These are phyloP conservation scores for Pseudorectes ferrugineus DNA, from an alignment of 2,113 vertebrate genomes.

Conservation along the genomic window DNA sequence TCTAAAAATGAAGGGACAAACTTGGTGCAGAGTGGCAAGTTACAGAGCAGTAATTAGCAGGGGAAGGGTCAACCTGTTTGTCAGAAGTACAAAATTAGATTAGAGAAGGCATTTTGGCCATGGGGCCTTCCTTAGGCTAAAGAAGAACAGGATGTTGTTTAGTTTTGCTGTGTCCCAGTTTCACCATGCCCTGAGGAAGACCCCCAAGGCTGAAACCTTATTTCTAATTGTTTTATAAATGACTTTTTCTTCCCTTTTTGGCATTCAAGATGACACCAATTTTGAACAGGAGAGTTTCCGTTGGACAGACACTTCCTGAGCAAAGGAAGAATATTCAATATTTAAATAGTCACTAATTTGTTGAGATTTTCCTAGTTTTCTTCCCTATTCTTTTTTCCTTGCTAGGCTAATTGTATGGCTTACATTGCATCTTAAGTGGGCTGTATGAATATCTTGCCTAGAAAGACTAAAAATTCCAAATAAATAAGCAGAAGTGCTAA, in stretches of 20 bases:
- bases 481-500: not conserved
- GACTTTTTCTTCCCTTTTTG: slow-evolving; percentile 55
- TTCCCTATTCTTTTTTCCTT: not conserved
- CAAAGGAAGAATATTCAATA: not conserved
- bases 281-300: not conserved
- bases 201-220: slow-evolving; percentile 53
- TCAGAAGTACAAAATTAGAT: slow-evolving; percentile 55
- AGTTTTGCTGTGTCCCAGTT: slow-evolving; percentile 61
- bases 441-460: not conserved
- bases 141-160: slow-evolving; percentile 65
- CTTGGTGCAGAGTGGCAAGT: not conserved
- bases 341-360: not conserved
- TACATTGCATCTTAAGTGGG: not conserved
- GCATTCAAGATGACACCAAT: slow-evolving; percentile 14
- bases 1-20: not conserved
- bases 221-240: slow-evolving; percentile 68
- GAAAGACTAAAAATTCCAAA: not conserved
- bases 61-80: slow-evolving; percentile 52
- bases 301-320: not conserved
- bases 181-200: slow-evolving; percentile 65
- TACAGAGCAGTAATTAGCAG: slow-evolving; percentile 35
- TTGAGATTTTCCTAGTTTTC: not conserved
- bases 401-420: not conserved
- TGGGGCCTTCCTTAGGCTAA: slow-evolving; percentile 63
- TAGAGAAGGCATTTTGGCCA: slow-evolving; percentile 50